phyloP scores from a whole-genome alignment of 2,797 vertebrate species.

The Loriculus beryllinus region DNA sequence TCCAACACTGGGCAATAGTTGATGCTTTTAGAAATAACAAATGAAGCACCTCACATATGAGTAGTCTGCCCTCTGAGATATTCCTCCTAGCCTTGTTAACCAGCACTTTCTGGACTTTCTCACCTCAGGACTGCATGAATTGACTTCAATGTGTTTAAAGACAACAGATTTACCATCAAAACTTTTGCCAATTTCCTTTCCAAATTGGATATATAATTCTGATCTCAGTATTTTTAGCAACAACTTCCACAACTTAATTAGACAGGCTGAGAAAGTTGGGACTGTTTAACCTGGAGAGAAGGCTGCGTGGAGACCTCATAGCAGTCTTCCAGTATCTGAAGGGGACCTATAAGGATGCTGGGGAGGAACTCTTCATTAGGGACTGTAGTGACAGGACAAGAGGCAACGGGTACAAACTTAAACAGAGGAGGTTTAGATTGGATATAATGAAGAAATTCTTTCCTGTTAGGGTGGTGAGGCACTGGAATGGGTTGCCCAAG shows the following conservation, averaged over 20 bases:
- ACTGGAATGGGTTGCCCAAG: too few species aligned
- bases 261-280: too few species aligned
- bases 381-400: too few species aligned
- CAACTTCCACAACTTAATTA: not conserved
- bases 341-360: too few species aligned
- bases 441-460: too few species aligned
- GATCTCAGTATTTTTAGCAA: not conserved
- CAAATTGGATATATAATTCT: not conserved
- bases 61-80: not conserved
- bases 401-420: too few species aligned
- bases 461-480: too few species aligned
- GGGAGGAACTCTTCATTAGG: too few species aligned
- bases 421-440: too few species aligned
- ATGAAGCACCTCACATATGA: not conserved
- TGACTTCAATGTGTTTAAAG: not conserved
- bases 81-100: not conserved
- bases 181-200: not conserved
- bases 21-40: not conserved
- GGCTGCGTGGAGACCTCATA: too few species aligned
- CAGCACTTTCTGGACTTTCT: not conserved
- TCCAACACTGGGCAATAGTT: not conserved
- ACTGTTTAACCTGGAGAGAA: too few species aligned
- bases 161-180: not conserved
- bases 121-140: not conserved
- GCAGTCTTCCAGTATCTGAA: too few species aligned